These are phyloP conservation scores for Thermophis baileyi DNA, from an alignment of 2,113 vertebrate species.

Conservation along the genomic window DNA sequence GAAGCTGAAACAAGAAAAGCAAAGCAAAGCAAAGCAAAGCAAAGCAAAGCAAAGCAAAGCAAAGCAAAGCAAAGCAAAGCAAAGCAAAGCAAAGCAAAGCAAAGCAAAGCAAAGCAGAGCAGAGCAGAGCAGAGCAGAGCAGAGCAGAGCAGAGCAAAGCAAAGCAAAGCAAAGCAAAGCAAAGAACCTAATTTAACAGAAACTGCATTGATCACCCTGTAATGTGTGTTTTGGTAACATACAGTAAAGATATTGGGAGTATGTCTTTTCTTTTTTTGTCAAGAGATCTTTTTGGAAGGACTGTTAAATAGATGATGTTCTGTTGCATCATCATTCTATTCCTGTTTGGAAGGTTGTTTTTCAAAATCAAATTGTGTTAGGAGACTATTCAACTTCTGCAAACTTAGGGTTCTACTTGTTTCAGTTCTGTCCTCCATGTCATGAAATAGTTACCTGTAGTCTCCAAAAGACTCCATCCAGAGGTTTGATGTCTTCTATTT, in stretches of 20 bases:
- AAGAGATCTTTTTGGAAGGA: neutral
- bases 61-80: neutral
- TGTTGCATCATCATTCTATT: neutral
- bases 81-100: slow-evolving; percentile 6
- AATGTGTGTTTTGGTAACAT: neutral
- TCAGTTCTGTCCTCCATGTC: neutral
- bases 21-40: neutral
- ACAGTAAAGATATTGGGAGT: neutral
- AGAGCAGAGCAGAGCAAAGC: neutral
- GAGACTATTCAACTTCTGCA: neutral
- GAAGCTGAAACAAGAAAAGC: slow-evolving; percentile 5
- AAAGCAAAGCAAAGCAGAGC: no score
- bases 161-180: neutral
- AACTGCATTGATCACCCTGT: neutral
- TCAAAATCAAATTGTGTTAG: neutral
- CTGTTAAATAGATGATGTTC: neutral
- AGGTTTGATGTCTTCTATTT: no score
- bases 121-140: neutral
- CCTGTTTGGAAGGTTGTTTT: neutral
- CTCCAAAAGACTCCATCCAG: no score
- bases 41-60: slow-evolving; percentile 16
- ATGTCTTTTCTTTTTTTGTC: neutral
- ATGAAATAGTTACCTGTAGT: no score
- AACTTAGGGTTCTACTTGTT: neutral
- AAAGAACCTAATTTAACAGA: neutral